Evolutionary conservation across 2,797 vertebrate species (phyloP), one percentile per base, ranked within the genome.

Genomic region (Notolepis coatsorum): DNA sequence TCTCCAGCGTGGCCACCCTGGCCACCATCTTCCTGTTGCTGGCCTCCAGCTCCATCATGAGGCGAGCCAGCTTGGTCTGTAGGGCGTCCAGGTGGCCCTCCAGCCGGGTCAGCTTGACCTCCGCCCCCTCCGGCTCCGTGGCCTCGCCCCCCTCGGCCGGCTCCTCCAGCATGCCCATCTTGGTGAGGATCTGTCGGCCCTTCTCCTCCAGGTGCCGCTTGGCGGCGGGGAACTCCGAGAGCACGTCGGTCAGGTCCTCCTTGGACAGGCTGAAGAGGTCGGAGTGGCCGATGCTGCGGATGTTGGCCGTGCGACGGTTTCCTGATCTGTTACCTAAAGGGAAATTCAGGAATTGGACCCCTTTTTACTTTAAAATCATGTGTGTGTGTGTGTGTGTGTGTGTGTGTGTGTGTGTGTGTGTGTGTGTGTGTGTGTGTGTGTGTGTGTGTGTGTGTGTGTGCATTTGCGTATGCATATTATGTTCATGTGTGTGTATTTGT

Each of bases 181-280:
- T 94, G 53, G 91, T 93, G 55, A 99, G 92, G 70, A 99, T 97
- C 82, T 96, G 94, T 0, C 93, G 85, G 48, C 97, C 96, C 72
- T 96, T 97, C 81, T 95, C 95, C 75, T 97, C 96, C 90, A 98
- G 91, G 54, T 90, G 71, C 0, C 81, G 61, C 30, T 95, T 95
- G 81, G 97, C 96, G 0, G 86, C 77, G 2, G 97, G 97, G 71
- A 95, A 98, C 87, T 97, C 95, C 0, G 87, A 90, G 30, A 99
- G 87, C 31, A 95, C 96, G 13, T 95, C 89, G 0, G 65, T 89
- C 68, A 99, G 90, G 83, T 96, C 95, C 75, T 97, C 96, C 86
- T 98, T 99, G 67, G 94, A 95, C 52, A 99, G 84, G 80, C 95
- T 96, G 88, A 97, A 98, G 1, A 99, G 91, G 85, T 99, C 97